These are phyloP conservation scores for Drosophila mayri DNA, from an alignment of 1,140 invertebrate species.

Conservation along the genomic window DNA sequence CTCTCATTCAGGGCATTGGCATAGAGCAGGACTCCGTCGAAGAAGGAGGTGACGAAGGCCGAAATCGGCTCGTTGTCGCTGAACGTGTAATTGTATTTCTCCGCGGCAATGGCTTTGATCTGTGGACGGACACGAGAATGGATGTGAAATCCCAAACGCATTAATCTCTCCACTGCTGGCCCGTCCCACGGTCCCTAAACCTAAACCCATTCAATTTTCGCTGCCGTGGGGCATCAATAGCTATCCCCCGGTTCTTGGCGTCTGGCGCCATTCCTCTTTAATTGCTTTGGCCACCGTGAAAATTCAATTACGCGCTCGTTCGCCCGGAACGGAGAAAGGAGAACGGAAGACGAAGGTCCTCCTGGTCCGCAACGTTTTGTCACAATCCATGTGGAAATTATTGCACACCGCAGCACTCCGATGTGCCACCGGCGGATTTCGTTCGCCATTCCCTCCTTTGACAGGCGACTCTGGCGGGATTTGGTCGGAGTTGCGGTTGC, in stretches of 20 bases:
- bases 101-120: conserved; percentile 92
- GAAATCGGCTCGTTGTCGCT: conserved; percentile 90
- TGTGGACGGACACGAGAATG: conserved; percentile 62
- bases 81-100: conserved; percentile 93
- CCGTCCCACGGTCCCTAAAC: neutral
- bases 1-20: conserved; percentile 95
- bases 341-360: neutral
- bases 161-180: conserved; percentile 37
- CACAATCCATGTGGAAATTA: conserved; percentile 60
- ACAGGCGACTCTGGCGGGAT: conserved; percentile 13
- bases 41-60: conserved; percentile 97
- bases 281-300: conserved; percentile 63
- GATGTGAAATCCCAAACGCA: conserved; percentile 24
- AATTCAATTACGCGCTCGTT: conserved; percentile 65
- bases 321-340: conserved; percentile 17
- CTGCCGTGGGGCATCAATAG: conserved; percentile 28
- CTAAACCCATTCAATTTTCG: neutral
- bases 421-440: conserved; percentile 39
- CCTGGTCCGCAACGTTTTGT: conserved; percentile 16
- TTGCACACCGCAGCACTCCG: conserved; percentile 36
- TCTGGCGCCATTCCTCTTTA: conserved; percentile 26
- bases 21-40: conserved; percentile 97
- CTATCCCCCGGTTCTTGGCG: conserved; percentile 11
- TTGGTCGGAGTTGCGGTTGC: conserved; percentile 20
- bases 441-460: conserved; percentile 28